Base-by-base conservation (phyloP, 2,113 vertebrate genomes). In the Terrapene triunguis region DNA sequence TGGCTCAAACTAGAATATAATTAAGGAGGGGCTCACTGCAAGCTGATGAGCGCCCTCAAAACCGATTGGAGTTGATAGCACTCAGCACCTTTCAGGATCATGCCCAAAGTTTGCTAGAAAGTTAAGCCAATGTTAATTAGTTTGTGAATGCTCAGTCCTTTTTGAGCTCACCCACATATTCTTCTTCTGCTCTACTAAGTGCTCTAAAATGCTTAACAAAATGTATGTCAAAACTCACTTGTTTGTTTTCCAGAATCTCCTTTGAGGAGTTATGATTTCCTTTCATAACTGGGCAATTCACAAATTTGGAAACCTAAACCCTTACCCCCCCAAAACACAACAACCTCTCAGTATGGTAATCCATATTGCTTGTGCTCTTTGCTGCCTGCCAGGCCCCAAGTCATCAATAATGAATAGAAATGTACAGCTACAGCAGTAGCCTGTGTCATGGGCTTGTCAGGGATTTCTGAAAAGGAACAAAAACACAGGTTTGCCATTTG, bases 351-450 rank as follows among this genome's bases (percentile, higher is more conserved):
- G 1, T 96, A 98, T 96, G 98, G 97, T 98, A 98, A 99, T 99
- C 98, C 98, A 98, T 99, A 99, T 98, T 99, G 99, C 99, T 98
- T 98, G 98, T 99, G 99, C 98, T 98, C 98, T 98, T 95, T 97
- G 98, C 98, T 98, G 98, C 98, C 98, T 98, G 98, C 98, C 98
- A 98, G 98, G 98, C 98, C 98, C 98, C 98, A 97, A 98, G 98
- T 98, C 99, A 99, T 99, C 99, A 99, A 99, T 99, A 99, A 99
- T 99, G 99, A 99, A 99, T 99, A 98, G 98, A 98, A 98, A 99
- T 98, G 99, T 99, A 99, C 99, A 99, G 98, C 98, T 98, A 97
- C 98, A 98, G 98, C 98, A 97, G 94, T 97, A 97, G 92, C 98
- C 96, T 98, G 96, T 97, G 99, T 98, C 98, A 97, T 97, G 96